A percentile compares a stretch with the other conserved stretches of the same genome.
Evolutionary conservation across 2,113 vertebrate species (phyloP).

Genomic region (Pomatostomus ruficeps): DNA sequence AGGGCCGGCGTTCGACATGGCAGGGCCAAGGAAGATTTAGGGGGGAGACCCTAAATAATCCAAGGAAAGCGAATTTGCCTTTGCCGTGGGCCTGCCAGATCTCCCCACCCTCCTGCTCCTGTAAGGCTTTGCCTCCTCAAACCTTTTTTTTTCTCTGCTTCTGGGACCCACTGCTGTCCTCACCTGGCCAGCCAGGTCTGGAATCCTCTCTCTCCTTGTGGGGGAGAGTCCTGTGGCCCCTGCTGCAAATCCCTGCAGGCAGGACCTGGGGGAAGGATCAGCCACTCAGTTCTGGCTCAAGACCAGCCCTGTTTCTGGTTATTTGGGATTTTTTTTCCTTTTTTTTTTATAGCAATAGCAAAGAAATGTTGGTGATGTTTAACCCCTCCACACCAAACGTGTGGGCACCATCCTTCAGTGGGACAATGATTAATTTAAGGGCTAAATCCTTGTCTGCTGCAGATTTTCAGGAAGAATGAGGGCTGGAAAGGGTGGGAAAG

Average conservation of each 20-base stretch:
- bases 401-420: neutral
- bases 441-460: neutral
- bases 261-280: neutral
- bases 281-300: neutral
- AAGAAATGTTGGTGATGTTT: neutral
- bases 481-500: neutral
- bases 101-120: neutral
- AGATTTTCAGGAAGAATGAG: neutral
- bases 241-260: neutral
- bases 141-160: neutral
- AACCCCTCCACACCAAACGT: neutral
- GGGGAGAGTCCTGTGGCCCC: neutral
- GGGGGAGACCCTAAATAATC: conserved; percentile 25
- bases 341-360: neutral
- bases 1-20: neutral
- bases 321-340: fast-evolving
- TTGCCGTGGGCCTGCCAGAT: neutral
- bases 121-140: neutral
- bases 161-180: neutral
- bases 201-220: neutral
- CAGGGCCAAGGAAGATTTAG: conserved; percentile 26
- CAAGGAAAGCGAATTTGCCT: neutral
- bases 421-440: neutral
- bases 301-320: neutral
- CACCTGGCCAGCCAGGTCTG: neutral